Evolutionary conservation across 2,888 invertebrate genomes (phyloP).

Genomic region (Rhingia campestris): DNA sequence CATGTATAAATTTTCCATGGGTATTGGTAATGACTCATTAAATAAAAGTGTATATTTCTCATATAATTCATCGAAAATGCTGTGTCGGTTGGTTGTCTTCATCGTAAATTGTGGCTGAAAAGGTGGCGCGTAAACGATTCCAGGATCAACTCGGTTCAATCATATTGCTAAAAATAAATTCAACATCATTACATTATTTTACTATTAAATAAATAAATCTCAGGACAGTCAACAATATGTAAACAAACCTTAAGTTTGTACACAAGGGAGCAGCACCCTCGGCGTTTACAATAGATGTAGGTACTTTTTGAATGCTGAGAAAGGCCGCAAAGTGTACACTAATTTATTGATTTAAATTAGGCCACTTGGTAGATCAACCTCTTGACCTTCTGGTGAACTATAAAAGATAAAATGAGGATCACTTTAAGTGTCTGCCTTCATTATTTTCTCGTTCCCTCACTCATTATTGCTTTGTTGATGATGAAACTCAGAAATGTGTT

Average conservation of each 20-base stretch:
- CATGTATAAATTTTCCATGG: no score
- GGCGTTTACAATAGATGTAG: not conserved
- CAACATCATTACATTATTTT: slow-evolving; percentile 16
- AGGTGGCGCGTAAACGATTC: not conserved
- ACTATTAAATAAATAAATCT: not conserved
- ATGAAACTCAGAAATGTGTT: not conserved
- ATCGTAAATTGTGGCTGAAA: not conserved
- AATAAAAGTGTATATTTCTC: no score
- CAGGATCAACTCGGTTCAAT: slow-evolving; percentile 15
- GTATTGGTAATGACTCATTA: no score
- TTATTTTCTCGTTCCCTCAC: slow-evolving; percentile 2
- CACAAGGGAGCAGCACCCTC: not conserved
- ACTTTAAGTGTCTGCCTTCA: not conserved
- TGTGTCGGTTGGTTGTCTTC: not conserved
- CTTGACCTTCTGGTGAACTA: slow-evolving; percentile 16
- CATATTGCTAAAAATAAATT: slow-evolving; percentile 20
- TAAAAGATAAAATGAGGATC: not conserved
- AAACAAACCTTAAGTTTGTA: not conserved
- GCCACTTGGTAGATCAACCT: not conserved
- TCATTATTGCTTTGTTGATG: not conserved
- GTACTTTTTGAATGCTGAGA: not conserved
- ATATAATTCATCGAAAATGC: no score
- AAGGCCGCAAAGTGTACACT: not conserved
- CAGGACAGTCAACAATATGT: not conserved
- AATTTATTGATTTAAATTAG: slow-evolving; percentile 14